Base-by-base conservation (phyloP, 2,797 vertebrate species). In the Dromococcyx pavoninus region DNA sequence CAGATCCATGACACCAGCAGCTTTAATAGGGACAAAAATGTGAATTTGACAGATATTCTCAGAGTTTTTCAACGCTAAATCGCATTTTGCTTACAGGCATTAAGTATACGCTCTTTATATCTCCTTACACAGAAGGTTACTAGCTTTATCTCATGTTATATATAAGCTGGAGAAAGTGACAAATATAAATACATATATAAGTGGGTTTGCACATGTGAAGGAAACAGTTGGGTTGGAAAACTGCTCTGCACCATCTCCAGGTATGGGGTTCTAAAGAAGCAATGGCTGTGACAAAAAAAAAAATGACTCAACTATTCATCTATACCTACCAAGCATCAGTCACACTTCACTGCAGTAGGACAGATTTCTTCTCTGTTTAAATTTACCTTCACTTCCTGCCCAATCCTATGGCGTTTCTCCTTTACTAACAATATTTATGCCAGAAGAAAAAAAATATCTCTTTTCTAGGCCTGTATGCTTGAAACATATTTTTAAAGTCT, bases 1-100 rank as follows among this genome's bases (percentile, higher is more conserved):
- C 89, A 87, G 91, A 95, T 92, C 58, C 57, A 66, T 61, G 71
- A 66, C 66, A 96, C 71, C 60, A 88, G 66, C 41, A 91, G 58
- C 60, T 94, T 91, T 81, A 96, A 93, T 50, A 89, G 77, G 84
- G 56, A 94, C 51, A 94, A 93, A 96, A 88, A 57, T 67, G 10
- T 79, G 60, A 61, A 88, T 88, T 83, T 91, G 75, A 86, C 67
- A 94, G 70, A 74, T 72, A 88, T 15, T 79, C 44, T 64, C 35
- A 60, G 43, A 92, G 54, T 44, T 87, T 74, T 94, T 89, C 64
- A 93, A 46, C 0, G 1, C 12, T 73, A 84, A 57, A 54, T 48
- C 84, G 81, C 33, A 28, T 78, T 86, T 86, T 69, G 27, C 35
- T 78, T 81, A 39, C 23, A 32, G 25, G 78, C 16, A 30, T 75